A percentile compares a stretch with the other conserved stretches of the same genome.
phyloP scores from a whole-genome alignment of 2,888 invertebrate genomes.

The Andrena praecox region DNA sequence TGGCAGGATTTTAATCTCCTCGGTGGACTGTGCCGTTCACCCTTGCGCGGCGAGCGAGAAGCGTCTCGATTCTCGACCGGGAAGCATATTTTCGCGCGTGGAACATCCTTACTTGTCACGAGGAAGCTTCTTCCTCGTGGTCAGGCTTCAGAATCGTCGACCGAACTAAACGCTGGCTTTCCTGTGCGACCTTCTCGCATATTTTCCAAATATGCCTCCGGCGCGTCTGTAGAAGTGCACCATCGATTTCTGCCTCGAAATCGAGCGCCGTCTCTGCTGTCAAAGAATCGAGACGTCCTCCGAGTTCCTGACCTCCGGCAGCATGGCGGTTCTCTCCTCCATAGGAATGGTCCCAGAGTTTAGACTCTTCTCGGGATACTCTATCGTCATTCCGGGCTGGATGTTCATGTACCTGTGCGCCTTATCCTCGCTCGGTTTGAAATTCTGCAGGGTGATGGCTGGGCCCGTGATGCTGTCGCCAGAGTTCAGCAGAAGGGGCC shows the following conservation, averaged over 20 bases:
- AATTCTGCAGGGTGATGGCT: conserved; percentile 19
- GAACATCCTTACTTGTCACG: neutral
- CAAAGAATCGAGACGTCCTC: conserved; percentile 73
- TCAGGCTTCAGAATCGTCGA: neutral
- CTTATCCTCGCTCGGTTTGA: conserved; percentile 45
- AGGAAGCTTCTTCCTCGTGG: neutral
- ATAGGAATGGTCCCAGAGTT: conserved; percentile 55
- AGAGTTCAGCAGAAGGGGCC: conserved; percentile 56
- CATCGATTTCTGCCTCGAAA: conserved; percentile 58
- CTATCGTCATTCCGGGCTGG: conserved; percentile 68
- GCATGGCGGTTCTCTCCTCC: conserved; percentile 61
- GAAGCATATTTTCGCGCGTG: neutral
- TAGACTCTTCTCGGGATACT: conserved; percentile 1
- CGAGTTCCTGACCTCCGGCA: conserved; percentile 46
- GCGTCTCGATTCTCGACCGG: neutral
- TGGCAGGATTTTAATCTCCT: conserved; percentile 28
- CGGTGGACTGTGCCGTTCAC: neutral
- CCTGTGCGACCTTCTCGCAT: conserved; percentile 34
- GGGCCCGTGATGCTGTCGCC: neutral
- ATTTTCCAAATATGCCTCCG: conserved; percentile 48
- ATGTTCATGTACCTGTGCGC: conserved; percentile 77
- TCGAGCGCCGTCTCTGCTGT: conserved; percentile 31
- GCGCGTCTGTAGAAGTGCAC: conserved; percentile 29
- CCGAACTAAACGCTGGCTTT: conserved; percentile 37
- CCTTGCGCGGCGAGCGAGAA: neutral